Percentiles rank a stretch among this genome's conserved stretches.
phyloP scores from a whole-genome alignment of 2,113 vertebrate species.

The Oreochromis aureus region DNA sequence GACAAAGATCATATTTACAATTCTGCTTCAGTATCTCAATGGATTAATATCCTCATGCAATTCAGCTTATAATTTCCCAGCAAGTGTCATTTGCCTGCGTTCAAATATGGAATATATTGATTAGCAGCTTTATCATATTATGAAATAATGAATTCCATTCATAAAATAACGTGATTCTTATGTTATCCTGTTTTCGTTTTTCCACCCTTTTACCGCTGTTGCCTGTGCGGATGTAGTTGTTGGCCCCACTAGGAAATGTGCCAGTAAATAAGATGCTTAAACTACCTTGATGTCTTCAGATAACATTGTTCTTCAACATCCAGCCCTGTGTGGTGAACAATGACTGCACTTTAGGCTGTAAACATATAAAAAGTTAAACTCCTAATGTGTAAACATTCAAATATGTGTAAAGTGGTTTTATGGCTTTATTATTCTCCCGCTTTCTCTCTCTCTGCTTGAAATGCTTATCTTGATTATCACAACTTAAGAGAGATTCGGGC shows the following conservation, averaged over 20 bases:
- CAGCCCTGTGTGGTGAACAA: background rate
- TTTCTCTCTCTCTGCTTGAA: background rate
- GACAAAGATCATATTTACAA: conserved; percentile 47
- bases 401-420: background rate
- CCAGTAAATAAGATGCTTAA: background rate
- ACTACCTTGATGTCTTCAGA: background rate
- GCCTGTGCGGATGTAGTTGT: background rate
- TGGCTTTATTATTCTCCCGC: background rate
- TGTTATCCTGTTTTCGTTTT: background rate
- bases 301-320: background rate
- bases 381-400: background rate
- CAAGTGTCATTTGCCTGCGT: background rate
- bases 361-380: background rate
- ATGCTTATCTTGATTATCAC: background rate
- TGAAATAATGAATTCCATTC: background rate
- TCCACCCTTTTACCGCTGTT: background rate
- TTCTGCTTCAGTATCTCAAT: conserved; percentile 20
- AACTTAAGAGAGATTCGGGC: background rate
- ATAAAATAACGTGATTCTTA: background rate
- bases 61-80: background rate
- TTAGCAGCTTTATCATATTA: background rate
- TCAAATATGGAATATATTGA: background rate
- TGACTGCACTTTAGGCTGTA: background rate
- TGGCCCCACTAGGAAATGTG: background rate
- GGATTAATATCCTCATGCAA: background rate